phyloP scores from a whole-genome alignment of 2,888 invertebrate genomes.

The Cheilosia vernalis region DNA sequence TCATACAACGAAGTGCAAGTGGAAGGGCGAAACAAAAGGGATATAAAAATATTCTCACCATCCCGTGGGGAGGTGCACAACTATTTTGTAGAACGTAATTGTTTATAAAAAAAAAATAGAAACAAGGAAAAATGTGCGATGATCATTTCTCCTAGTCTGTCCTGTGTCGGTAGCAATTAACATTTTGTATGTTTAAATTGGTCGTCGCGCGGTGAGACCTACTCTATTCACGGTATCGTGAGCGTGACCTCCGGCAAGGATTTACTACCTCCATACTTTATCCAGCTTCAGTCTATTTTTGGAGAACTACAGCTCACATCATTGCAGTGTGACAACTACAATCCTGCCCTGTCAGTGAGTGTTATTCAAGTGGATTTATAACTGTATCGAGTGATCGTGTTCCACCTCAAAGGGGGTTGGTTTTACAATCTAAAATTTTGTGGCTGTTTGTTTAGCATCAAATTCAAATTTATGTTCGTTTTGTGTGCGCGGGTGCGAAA shows the following conservation, averaged over 20 bases:
- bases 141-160: constrained; percentile 62
- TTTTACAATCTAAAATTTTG: constrained; percentile 1
- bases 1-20: background rate
- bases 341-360: constrained; percentile 11
- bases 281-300: constrained; percentile 6
- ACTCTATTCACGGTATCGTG: constrained; percentile 14
- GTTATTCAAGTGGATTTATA: constrained; percentile 56
- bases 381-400: constrained; percentile 36
- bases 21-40: too few species aligned
- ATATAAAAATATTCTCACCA: background rate
- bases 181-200: background rate
- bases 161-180: background rate
- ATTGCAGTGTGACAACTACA: constrained; percentile 8
- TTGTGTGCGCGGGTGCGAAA: constrained; percentile 6
- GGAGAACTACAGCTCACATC: constrained; percentile 2
- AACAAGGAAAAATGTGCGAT: constrained; percentile 51
- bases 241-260: constrained; percentile 66
- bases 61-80: constrained; percentile 22
- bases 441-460: constrained; percentile 2
- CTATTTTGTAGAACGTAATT: background rate
- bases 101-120: background rate
- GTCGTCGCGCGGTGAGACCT: constrained; percentile 33
- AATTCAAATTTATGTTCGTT: background rate
- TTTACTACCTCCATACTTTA: constrained; percentile 9
- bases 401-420: background rate